These are phyloP conservation scores for Percopsis transmontana DNA, from an alignment of 2,113 vertebrate species.

Conservation along the genomic window DNA sequence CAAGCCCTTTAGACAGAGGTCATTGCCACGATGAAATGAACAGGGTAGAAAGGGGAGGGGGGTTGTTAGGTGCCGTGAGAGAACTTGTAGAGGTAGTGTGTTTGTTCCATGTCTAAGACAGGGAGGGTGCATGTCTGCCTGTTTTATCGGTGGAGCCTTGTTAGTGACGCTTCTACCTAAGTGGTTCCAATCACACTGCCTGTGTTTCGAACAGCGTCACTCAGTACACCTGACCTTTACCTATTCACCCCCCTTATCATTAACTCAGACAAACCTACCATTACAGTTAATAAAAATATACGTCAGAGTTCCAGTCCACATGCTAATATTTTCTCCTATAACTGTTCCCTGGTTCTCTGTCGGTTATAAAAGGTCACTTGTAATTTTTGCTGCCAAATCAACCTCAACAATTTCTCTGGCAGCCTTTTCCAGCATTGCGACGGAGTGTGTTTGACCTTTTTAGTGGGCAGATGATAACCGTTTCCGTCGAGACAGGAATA, in stretches of 20 bases:
- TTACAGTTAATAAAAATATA: constrained; percentile 55
- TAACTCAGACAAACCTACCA: constrained; percentile 48
- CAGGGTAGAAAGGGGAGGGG: constrained; percentile 20
- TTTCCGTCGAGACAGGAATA: constrained; percentile 75
- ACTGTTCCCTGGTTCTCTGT: constrained; percentile 47
- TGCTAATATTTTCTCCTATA: constrained; percentile 30
- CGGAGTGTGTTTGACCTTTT: constrained; percentile 72
- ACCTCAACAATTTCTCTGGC: constrained; percentile 70
- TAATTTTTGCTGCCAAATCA: constrained; percentile 73
- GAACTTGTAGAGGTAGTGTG: constrained; percentile 33
- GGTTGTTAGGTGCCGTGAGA: constrained; percentile 12
- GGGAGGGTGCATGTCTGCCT: not conserved
- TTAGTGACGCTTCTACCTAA: too few relatives aligned
- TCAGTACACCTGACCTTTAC: constrained; percentile 54
- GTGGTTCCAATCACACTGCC: not conserved
- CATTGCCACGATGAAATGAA: constrained; percentile 60
- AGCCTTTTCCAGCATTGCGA: constrained; percentile 56
- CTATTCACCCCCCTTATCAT: constrained; percentile 41
- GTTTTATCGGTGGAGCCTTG: constrained; percentile 17
- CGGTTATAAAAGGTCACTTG: constrained; percentile 73
- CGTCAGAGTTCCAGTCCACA: constrained; percentile 8
- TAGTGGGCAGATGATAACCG: constrained; percentile 74
- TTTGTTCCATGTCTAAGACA: constrained; percentile 4
- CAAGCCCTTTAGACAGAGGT: constrained; percentile 72
- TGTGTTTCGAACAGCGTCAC: constrained; percentile 27